Percentiles rank a stretch among this genome's conserved stretches.
These are phyloP conservation scores for Edolisoma coerulescens DNA, from an alignment of 2,113 vertebrate genomes.

Conservation along the genomic window DNA sequence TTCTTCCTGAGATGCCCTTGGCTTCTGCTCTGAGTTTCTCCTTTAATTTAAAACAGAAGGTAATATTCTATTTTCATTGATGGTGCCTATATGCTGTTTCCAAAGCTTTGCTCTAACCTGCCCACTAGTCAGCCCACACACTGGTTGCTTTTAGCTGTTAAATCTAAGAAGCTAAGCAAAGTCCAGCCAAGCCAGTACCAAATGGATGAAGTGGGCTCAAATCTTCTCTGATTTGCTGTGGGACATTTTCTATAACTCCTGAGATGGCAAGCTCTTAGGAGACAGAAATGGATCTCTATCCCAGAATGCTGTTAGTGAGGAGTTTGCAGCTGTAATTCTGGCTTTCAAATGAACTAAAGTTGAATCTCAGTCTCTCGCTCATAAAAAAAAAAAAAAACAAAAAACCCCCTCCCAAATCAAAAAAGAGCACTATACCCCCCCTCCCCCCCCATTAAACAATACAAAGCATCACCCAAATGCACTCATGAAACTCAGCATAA, in stretches of 20 bases:
- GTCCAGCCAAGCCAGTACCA: neutral
- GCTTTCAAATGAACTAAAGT: neutral
- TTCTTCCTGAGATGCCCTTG: neutral
- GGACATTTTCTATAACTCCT: neutral
- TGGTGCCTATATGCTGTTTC: neutral
- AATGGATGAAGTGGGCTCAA: neutral
- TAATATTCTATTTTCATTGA: neutral
- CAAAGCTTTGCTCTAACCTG: neutral
- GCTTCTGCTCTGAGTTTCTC: neutral
- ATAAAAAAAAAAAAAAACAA: neutral
- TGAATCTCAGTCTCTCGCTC: neutral
- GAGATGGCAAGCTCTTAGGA: neutral
- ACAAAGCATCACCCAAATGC: neutral
- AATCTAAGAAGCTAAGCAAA: neutral
- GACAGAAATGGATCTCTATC: neutral
- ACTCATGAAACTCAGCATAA: neutral
- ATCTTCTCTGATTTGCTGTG: neutral
- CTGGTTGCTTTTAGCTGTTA: neutral
- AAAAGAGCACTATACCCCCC: too few species aligned
- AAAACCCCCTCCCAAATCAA: fast-evolving
- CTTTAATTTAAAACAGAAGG: neutral
- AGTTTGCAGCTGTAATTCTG: neutral
- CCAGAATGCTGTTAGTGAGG: neutral
- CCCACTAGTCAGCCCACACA: neutral
- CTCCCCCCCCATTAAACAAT: neutral